phyloP scores from a whole-genome alignment of 2,113 vertebrate genomes.

The Emydura subglobosa region DNA sequence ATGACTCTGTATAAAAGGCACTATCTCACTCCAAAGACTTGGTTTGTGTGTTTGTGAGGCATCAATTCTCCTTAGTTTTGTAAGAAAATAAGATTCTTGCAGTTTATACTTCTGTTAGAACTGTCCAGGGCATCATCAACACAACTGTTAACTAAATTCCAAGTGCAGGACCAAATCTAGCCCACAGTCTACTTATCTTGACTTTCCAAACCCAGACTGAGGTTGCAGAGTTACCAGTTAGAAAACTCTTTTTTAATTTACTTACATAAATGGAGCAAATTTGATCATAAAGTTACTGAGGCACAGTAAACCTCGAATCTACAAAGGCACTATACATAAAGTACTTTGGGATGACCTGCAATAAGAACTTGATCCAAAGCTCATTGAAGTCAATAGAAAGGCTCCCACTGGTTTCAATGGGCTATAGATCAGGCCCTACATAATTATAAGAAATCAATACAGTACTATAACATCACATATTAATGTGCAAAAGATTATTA shows the following conservation, averaged over 20 bases:
- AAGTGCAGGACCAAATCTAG: background rate
- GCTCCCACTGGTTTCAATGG: background rate
- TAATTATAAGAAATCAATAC: background rate
- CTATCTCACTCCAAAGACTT: background rate
- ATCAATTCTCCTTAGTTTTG: background rate
- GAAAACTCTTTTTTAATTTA: background rate
- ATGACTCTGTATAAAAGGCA: background rate
- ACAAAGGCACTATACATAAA: background rate
- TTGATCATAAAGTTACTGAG: background rate
- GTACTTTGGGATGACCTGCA: background rate
- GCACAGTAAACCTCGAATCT: background rate
- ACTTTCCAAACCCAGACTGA: background rate
- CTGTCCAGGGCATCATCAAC: background rate
- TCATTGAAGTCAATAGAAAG: background rate
- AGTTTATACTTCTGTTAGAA: background rate
- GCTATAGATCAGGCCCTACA: background rate
- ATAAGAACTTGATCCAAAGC: background rate
- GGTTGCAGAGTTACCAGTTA: background rate
- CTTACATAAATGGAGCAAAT: background rate
- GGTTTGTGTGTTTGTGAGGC: background rate
- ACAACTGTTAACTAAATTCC: background rate
- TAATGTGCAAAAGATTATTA: background rate
- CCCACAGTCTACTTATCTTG: background rate
- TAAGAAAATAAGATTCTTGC: constrained; percentile 20
- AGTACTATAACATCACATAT: background rate